Conservation (phyloP, 2,888 invertebrate genomes). For the Leucophenga maculata region DNA sequence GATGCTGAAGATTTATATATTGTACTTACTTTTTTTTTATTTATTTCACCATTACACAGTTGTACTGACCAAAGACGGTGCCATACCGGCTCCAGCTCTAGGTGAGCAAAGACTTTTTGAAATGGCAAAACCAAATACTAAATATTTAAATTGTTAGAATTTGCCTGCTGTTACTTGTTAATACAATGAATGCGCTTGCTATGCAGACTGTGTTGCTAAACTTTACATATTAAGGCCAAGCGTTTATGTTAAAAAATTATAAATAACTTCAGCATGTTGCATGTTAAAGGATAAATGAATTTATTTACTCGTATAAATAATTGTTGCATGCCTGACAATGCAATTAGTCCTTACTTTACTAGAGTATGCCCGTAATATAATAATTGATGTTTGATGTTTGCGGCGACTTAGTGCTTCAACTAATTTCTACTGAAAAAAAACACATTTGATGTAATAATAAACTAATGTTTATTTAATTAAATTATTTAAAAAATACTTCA, state of each 20-base stretch:
- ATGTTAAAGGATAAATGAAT: slow-evolving; percentile 33
- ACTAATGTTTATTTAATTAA: too few relatives aligned
- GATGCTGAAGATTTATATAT: slow-evolving; percentile 35
- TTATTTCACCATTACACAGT: slow-evolving; percentile 63
- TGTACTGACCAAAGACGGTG: slow-evolving; percentile 73
- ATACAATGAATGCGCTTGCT: too few relatives aligned
- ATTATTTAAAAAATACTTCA: too few relatives aligned
- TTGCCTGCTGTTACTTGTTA: slow-evolving; percentile 26
- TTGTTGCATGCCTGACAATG: neutral
- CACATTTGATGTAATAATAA: too few relatives aligned
- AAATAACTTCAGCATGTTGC: slow-evolving; percentile 41
- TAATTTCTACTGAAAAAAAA: too few relatives aligned
- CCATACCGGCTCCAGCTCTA: slow-evolving; percentile 73
- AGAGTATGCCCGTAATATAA: too few relatives aligned
- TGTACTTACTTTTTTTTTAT: slow-evolving; percentile 35
- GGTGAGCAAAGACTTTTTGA: slow-evolving; percentile 68
- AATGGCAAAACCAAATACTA: slow-evolving; percentile 37
- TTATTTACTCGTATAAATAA: neutral
- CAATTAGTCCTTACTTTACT: neutral
- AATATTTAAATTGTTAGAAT: slow-evolving; percentile 35
- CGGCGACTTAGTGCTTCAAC: too few relatives aligned
- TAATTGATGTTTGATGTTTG: too few relatives aligned
- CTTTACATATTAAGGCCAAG: neutral
- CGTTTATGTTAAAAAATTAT: neutral
- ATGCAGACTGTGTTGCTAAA: too few relatives aligned